Base-by-base conservation (phyloP, 2,797 vertebrate species). In the Bufotes viridis region DNA sequence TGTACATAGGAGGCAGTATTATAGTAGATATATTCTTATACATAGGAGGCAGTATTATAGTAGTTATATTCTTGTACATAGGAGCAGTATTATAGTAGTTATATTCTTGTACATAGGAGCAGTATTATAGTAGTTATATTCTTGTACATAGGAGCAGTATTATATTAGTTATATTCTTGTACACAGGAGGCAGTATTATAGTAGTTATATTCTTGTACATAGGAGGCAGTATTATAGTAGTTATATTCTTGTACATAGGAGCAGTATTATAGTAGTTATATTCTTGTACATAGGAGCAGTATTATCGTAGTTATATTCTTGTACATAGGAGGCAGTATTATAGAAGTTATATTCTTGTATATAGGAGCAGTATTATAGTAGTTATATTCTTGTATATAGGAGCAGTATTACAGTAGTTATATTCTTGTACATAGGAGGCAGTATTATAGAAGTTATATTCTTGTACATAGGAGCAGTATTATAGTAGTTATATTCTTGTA, bases 261-360 rank as follows among this genome's bases (percentile, higher is more conserved):
- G 63, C n/a, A 65, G 63, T 65, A 65, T 65, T 65, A 65, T 65
- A 65, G 63, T 65, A 65, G 63, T 65, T 65, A 65, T 65, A 65
- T 65, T n/a, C n/a, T 24, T 65, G 63, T 65, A 65, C 11, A 63
- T 63, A 63, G 61, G 63, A 24, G 63, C n/a, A 65, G 63, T 65
- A 65, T 65, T 65, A 65, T 65, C 24, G 63, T 65, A 65, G 63
- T 65, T 65, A 65, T 65, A 65, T 65, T 65, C 63, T 65, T 65
- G 63, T 65, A 65, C n/a, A 65, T 65, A 65, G 63, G 63, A 13
- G 63, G 22, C 10, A 65, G 63, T 65, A 65, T 65, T 65, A 65
- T 65, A 65, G n/a, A 24, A 65, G n/a, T 65, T 65, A 65, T n/a
- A 65, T 65, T 11, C n/a, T 24, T 65, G 63, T 65, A 65, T 3